Evolutionary conservation across 1,140 invertebrate species (phyloP).

Genomic region (Phthorimaea operculella): DNA sequence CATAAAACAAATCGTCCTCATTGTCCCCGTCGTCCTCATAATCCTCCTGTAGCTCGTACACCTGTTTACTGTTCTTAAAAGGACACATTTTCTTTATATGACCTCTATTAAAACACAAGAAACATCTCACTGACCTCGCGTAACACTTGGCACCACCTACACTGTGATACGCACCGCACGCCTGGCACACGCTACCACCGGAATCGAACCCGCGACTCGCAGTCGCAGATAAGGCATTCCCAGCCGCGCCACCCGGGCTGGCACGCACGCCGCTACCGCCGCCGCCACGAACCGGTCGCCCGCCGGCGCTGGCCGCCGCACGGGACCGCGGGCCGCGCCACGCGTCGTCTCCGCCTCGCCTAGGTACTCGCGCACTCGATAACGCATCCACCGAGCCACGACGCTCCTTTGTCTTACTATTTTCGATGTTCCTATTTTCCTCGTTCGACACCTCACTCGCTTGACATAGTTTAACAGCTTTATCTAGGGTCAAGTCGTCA

Average conservation of each 20-base stretch:
- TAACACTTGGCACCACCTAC: background rate
- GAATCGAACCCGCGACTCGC: background rate
- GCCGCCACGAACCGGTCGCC: background rate
- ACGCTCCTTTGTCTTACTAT: background rate
- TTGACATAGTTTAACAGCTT: background rate
- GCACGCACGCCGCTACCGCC: background rate
- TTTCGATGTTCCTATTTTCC: background rate
- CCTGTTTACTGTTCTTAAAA: background rate
- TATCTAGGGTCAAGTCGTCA: slow-evolving; percentile 3
- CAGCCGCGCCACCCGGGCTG: background rate
- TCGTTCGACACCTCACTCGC: background rate
- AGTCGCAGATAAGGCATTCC: background rate
- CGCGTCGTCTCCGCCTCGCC: background rate
- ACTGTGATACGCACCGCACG: background rate
- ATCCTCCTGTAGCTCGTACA: slow-evolving; percentile 3
- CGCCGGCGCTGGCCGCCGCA: background rate
- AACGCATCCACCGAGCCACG: background rate
- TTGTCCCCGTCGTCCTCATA: background rate
- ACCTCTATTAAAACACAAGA: slow-evolving; percentile 2
- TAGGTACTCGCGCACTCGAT: background rate
- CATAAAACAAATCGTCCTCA: slow-evolving; percentile 4
- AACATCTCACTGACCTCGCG: slow-evolving; percentile 6
- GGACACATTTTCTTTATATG: slow-evolving; percentile 9
- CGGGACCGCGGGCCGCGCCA: background rate
- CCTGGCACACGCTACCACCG: background rate